Conservation (phyloP, 1,140 invertebrate genomes). For the Drosophila seguyi region DNA sequence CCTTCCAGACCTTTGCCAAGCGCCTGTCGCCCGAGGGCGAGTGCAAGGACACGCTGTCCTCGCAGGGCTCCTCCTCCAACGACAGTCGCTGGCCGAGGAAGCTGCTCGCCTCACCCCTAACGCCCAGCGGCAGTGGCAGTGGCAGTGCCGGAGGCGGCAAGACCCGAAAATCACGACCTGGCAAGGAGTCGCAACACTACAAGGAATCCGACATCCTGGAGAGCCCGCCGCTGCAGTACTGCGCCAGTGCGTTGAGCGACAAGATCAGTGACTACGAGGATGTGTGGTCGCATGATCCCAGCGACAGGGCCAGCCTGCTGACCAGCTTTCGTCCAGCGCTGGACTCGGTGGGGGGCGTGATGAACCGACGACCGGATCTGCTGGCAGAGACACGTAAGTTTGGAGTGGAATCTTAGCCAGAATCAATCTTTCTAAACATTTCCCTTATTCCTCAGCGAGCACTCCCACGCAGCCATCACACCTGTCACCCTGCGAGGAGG, state of each 20-base stretch:
- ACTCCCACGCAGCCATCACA: slow-evolving; percentile 86
- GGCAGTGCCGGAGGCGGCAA: slow-evolving; percentile 59
- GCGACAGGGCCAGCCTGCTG: slow-evolving; percentile 86
- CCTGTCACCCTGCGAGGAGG: slow-evolving; percentile 85
- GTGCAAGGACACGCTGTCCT: slow-evolving; percentile 85
- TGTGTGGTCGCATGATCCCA: slow-evolving; percentile 92
- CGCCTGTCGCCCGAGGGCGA: slow-evolving; percentile 86
- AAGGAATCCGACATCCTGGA: slow-evolving; percentile 94
- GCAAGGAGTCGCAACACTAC: slow-evolving; percentile 89
- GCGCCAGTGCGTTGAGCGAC: slow-evolving; percentile 93
- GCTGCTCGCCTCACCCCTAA: slow-evolving; percentile 50
- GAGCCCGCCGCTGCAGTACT: slow-evolving; percentile 91
- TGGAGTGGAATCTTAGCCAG: neutral
- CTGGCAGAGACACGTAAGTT: slow-evolving; percentile 89
- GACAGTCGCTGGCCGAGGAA: slow-evolving; percentile 84
- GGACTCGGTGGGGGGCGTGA: slow-evolving; percentile 86
- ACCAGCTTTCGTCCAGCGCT: slow-evolving; percentile 77
- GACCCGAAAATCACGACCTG: slow-evolving; percentile 60
- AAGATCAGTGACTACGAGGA: slow-evolving; percentile 98
- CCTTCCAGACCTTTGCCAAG: slow-evolving; percentile 85
- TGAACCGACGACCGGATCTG: slow-evolving; percentile 87
- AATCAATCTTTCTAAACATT: neutral
- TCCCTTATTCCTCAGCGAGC: slow-evolving; percentile 59
- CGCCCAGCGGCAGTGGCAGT: slow-evolving; percentile 26
- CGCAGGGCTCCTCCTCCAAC: slow-evolving; percentile 85